Base-by-base conservation (phyloP, 1,140 invertebrate genomes). In the Bactericera cockerelli region DNA sequence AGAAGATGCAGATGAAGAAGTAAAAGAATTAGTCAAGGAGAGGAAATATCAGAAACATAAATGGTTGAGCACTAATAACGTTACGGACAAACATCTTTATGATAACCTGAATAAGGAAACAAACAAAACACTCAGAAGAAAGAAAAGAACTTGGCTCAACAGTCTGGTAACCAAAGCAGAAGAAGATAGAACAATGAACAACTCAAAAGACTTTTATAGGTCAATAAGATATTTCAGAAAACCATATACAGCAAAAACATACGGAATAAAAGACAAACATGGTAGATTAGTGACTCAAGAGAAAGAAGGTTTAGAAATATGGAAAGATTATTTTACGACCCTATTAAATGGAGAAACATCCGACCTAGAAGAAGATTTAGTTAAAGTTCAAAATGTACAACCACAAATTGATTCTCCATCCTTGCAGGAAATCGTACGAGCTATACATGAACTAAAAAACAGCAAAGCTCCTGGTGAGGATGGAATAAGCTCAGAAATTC, bases 241-340 rank as follows among this genome's bases (percentile, higher is more conserved):
- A n/a, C 8, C 4, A 22, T 16, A 19, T 49, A 19, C 4, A 19
- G 8, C 42, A 49, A 49, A 22, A 49, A 3, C 42, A 19, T 49
- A 49, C 22, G 42, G 42, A 22, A 22, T 49, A 22, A 6, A 6
- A 56, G 62, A 59, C 19, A 2, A 11, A 14, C 26, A 58, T 26
- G 57, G 61, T 11, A 31, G 31, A 11, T 8, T 62, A 1, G 55
- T 62, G 24, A 49, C 26, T 21, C 25, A 54, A 22, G 1, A 33
- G 25, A 24, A 38, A 13, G n/a, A 55, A 55, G 58, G 54, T 19
- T 22, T 59, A 10, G 28, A 55, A 14, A 59, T 36, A 49, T 64
- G 56, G 59, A 62, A 39, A 49, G 61, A 61, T 10, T 64, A 64
- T 49, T 64, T 62, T 53, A 13, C 58, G 36, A 59, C 59, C 1